phyloP scores from a whole-genome alignment of 2,888 invertebrate genomes.

The Acleris laterana region DNA sequence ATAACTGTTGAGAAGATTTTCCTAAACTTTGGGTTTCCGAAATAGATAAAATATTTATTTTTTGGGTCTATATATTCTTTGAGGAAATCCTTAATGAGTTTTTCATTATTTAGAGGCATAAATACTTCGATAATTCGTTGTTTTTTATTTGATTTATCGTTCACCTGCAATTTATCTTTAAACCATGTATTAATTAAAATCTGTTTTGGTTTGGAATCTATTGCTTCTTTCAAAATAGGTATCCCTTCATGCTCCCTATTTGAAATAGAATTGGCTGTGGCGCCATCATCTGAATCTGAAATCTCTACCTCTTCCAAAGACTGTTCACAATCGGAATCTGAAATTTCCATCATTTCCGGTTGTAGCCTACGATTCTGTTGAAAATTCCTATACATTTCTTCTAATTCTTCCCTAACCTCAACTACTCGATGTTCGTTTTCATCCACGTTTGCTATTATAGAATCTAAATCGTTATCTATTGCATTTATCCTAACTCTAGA shows the following conservation, averaged over 20 bases:
- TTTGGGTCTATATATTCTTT: conserved; percentile 34
- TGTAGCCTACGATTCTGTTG: background rate
- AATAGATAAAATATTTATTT: conserved; percentile 40
- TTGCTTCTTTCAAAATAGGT: conserved; percentile 46
- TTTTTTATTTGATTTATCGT: conserved; percentile 1
- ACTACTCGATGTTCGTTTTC: background rate
- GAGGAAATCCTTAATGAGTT: conserved; percentile 38
- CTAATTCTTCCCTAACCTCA: background rate
- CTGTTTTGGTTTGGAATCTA: conserved; percentile 46
- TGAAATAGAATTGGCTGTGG: conserved; percentile 32
- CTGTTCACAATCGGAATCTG: background rate
- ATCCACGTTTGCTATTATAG: conserved; percentile 28
- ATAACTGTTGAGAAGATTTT: conserved; percentile 16
- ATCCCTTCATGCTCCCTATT: conserved; percentile 40
- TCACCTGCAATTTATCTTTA: background rate
- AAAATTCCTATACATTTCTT: background rate
- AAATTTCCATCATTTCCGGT: conserved; percentile 5
- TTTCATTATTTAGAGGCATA: background rate
- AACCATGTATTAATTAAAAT: background rate
- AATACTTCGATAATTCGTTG: background rate
- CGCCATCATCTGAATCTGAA: conserved; percentile 9
- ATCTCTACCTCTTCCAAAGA: too few species aligned
- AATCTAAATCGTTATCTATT: conserved; percentile 23
- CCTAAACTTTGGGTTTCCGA: conserved; percentile 35
- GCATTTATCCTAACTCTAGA: conserved; percentile 38